phyloP scores from a whole-genome alignment of 2,888 invertebrate genomes.

The Cataglyphis livida region DNA sequence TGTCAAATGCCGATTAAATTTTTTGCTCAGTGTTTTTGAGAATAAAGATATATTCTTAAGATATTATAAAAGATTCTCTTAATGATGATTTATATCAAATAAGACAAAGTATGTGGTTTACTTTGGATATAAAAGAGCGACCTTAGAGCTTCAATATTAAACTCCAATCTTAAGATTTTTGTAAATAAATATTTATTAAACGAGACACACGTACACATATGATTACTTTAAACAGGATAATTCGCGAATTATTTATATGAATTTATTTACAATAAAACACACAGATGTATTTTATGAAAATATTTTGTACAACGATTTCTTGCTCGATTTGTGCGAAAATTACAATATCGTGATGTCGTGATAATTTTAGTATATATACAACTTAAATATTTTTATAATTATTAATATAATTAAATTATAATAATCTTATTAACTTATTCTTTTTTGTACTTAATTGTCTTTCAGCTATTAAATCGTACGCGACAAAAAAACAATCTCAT shows the following conservation, averaged over 20 bases:
- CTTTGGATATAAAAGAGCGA: not conserved
- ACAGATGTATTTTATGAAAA: not conserved
- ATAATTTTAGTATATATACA: constrained; percentile 1
- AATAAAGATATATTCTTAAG: not conserved
- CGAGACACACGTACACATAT: not conserved
- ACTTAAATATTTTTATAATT: not conserved
- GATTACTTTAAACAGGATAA: not conserved
- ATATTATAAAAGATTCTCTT: constrained; percentile 16
- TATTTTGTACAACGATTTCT: constrained; percentile 6
- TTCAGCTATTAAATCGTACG: not conserved
- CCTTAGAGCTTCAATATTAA: not conserved
- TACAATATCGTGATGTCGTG: not conserved
- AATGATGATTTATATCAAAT: not conserved
- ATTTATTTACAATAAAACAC: constrained; percentile 3
- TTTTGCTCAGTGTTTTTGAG: not conserved
- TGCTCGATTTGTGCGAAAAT: no score
- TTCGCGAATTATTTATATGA: not conserved
- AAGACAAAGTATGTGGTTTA: not conserved
- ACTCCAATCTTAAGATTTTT: not conserved
- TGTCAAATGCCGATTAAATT: not conserved
- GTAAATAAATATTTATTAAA: constrained; percentile 9
- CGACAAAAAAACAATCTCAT: constrained; percentile 38
- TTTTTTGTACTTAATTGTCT: not conserved
- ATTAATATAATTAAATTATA: constrained; percentile 26
- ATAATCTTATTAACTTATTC: not conserved